Percentiles rank a stretch among this genome's conserved stretches.
Conservation (phyloP, 2,797 vertebrate species). For the Protonibea diacanthus region DNA sequence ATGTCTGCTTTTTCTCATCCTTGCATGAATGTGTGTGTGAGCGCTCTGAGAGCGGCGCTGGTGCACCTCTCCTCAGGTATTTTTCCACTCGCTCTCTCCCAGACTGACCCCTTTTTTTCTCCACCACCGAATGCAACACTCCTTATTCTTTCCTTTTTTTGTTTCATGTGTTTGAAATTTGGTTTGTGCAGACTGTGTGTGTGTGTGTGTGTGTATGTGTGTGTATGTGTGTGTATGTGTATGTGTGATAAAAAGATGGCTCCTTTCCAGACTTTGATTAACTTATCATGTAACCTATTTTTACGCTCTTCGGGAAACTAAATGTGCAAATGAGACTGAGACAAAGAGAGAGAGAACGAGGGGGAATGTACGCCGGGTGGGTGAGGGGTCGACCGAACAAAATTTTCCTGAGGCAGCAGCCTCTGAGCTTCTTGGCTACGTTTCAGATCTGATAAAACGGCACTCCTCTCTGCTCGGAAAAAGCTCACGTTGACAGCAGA, state of each 20-base stretch:
- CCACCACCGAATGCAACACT: background rate
- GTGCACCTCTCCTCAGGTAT: constrained; percentile 84
- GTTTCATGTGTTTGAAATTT: constrained; percentile 23
- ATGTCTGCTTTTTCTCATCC: constrained; percentile 65
- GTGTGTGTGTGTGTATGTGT: too few relatives aligned
- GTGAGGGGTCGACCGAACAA: constrained; percentile 22
- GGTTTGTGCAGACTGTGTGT: constrained; percentile 14
- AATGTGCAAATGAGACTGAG: constrained; percentile 38
- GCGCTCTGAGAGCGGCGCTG: constrained; percentile 81
- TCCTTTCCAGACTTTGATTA: constrained; percentile 72
- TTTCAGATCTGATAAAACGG: constrained; percentile 89
- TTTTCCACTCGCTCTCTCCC: constrained; percentile 71
- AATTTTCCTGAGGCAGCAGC: constrained; percentile 71
- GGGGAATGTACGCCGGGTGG: constrained; percentile 6
- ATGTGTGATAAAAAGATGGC: constrained; percentile 29
- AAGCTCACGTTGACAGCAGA: constrained; percentile 38
- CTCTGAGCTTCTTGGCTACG: constrained; percentile 81
- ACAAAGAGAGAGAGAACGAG: constrained; percentile 23
- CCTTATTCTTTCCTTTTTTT: background rate
- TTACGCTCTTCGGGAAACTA: constrained; percentile 44
- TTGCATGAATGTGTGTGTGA: constrained; percentile 41
- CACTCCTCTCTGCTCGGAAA: constrained; percentile 75
- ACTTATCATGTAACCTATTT: constrained; percentile 82
- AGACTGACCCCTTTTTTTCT: constrained; percentile 53
- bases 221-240: too few relatives aligned